Percentiles rank a stretch among this genome's conserved stretches.
These are phyloP conservation scores for Schizopygopsis malacanthus DNA, from an alignment of 2,797 vertebrate species.

Conservation along the genomic window DNA sequence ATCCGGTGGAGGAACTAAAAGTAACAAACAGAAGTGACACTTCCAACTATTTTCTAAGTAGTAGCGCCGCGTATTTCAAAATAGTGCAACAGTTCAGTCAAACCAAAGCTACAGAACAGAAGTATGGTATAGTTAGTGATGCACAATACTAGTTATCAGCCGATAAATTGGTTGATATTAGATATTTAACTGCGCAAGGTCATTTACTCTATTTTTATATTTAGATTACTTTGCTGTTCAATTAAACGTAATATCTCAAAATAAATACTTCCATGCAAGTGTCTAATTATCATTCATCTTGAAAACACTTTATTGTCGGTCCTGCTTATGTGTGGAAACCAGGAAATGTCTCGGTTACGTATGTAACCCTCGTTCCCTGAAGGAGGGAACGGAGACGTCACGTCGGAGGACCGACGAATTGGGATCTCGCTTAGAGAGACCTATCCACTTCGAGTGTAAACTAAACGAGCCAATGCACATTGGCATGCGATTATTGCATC, in stretches of 20 bases:
- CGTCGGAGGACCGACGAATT: no score
- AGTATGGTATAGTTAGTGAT: not conserved
- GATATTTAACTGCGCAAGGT: not conserved
- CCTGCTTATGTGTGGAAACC: not conserved
- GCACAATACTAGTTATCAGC: not conserved
- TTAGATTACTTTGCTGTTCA: not conserved
- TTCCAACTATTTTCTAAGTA: not conserved
- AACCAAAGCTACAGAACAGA: not conserved
- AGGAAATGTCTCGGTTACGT: no score
- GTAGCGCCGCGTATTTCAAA: not conserved
- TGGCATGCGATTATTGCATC: no score
- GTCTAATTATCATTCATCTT: not conserved
- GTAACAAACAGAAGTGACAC: not conserved
- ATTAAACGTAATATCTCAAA: no score
- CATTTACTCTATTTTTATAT: not conserved
- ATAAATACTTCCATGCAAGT: no score
- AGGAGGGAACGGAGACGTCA: no score
- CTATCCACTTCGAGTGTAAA: no score
- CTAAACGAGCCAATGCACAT: no score
- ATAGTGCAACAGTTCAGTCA: not conserved
- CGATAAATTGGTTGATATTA: not conserved
- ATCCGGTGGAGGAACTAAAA: not conserved
- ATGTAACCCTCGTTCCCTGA: no score
- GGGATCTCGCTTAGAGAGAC: no score
- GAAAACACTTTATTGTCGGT: not conserved